Conservation (phyloP, 2,797 vertebrate genomes). For the Rhinophrynus dorsalis region DNA sequence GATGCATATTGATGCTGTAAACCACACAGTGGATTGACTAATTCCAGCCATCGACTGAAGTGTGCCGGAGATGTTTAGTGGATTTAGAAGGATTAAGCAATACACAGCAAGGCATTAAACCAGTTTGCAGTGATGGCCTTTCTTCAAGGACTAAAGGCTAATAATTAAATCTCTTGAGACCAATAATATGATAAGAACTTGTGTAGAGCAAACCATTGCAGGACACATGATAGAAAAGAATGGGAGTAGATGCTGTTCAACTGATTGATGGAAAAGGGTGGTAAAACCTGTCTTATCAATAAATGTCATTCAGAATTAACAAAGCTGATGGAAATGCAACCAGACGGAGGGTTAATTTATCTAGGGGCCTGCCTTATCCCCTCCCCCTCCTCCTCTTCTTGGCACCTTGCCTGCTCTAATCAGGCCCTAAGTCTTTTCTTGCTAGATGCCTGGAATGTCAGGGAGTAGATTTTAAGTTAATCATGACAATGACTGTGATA, state of each 20-base stretch:
- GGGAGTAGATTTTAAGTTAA: constrained; percentile 65
- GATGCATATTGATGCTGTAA: neutral
- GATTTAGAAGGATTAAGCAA: constrained; percentile 8
- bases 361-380: constrained; percentile 53
- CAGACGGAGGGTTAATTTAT: constrained; percentile 63
- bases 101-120: constrained; percentile 4
- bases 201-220: constrained; percentile 40
- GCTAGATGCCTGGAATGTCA: constrained; percentile 63
- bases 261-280: constrained; percentile 55
- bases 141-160: constrained; percentile 51
- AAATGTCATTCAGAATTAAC: constrained; percentile 68
- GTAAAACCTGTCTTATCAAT: constrained; percentile 63
- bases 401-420: constrained; percentile 56
- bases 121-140: constrained; percentile 42
- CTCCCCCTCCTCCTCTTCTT: constrained; percentile 50
- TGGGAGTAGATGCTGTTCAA: constrained; percentile 34
- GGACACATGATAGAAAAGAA: constrained; percentile 25
- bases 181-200: constrained; percentile 47
- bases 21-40: neutral
- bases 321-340: constrained; percentile 59
- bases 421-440: constrained; percentile 57
- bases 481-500: constrained; percentile 69
- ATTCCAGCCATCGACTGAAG: neutral
- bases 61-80: constrained; percentile 20
- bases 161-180: constrained; percentile 51